Base-by-base conservation (phyloP, 2,888 invertebrate species). In the Sialis lutaria region DNA sequence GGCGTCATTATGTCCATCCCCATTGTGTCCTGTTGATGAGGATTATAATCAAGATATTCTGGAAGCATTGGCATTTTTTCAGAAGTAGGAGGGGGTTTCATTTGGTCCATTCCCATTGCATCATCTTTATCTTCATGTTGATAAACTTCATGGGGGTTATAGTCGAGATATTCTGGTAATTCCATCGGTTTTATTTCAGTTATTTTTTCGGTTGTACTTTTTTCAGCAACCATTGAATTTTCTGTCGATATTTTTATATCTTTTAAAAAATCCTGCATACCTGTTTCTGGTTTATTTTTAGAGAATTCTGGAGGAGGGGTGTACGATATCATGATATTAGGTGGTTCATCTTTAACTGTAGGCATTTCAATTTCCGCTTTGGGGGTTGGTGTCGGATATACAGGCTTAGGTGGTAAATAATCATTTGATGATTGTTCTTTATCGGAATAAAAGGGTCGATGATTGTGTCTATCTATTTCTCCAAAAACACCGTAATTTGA, bases 381-480 rank as follows among this genome's bases (percentile, higher is more conserved):
- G 6, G 37, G 8, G 9, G 6, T 4, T 22, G 42, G 13, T 30
- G 31, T 8, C 8, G 32, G 8, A n/a, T 10, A 10, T 10, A 7
- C 45, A 22, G 31, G 42, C 8, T n/a, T 42, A 31, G 49, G 31
- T 49, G 46, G 6, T 46, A 12, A 12, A 37, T 6, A 37, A 37
- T 10, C 37, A 10, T 10, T 5, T n/a, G n/a, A 42, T 10, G 48
- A 30, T 48, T 48, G 6, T 30, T 9, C 9, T 10, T 31, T 43
- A 46, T 62, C 64, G 31, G 58, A 57, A 49, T 65, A 64, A 50
- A 60, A 61, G 5, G 66, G 66, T 45, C 57, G 55, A 2, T 63
- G 62, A 50, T 64, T 61, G 48, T 62, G 65, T 37, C 66, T 53
- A 46, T 65, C 64, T 54, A 64, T 60, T 13, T 50, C 48, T 7